These are phyloP conservation scores for Piprites chloris DNA, from an alignment of 2,113 vertebrate species.

Conservation along the genomic window DNA sequence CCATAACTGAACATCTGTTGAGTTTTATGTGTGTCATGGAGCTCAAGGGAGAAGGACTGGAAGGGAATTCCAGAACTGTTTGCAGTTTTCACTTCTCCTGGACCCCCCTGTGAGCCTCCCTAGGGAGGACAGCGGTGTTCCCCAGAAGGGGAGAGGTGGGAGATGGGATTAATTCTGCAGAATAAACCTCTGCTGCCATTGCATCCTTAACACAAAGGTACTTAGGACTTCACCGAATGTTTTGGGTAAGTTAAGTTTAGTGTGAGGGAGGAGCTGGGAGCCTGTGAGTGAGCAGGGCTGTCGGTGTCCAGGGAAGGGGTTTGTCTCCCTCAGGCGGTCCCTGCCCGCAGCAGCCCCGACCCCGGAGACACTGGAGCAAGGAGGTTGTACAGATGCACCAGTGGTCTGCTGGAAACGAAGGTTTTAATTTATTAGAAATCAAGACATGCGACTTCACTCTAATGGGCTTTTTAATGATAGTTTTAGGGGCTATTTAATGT, in stretches of 20 bases:
- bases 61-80: background rate
- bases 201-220: rapidly evolving
- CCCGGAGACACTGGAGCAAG: background rate
- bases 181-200: background rate
- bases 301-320: background rate
- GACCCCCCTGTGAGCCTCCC: background rate
- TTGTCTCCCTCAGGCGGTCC: constrained; percentile 47
- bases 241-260: rapidly evolving
- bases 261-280: rapidly evolving
- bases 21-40: background rate
- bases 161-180: background rate
- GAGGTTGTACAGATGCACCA: too few relatives aligned
- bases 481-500: background rate
- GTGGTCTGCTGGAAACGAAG: background rate
- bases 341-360: background rate
- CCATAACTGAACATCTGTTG: background rate
- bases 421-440: background rate
- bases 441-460: background rate
- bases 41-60: background rate
- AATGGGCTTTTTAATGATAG: background rate
- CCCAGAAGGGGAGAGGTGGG: background rate
- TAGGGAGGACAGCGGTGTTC: background rate
- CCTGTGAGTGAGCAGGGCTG: background rate
- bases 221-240: rapidly evolving
- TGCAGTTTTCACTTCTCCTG: background rate